Percentiles rank a stretch among this genome's conserved stretches.
phyloP scores from a whole-genome alignment of 2,113 vertebrate genomes.

The Myrmecobius fasciatus region DNA sequence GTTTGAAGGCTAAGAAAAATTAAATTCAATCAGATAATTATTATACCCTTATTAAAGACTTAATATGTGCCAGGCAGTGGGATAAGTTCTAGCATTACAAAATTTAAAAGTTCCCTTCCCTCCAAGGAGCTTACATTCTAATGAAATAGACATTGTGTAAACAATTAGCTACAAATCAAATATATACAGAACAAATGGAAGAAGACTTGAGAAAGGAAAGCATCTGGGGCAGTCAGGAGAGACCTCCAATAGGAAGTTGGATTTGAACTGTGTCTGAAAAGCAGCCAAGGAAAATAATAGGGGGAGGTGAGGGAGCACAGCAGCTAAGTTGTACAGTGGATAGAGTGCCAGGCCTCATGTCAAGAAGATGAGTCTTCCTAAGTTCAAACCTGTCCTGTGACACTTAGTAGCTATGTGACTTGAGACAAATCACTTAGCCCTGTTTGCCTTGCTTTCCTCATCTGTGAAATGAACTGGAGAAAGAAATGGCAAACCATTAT shows the following conservation, averaged over 20 bases:
- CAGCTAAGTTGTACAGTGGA: neutral
- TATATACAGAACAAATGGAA: neutral
- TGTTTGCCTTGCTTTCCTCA: neutral
- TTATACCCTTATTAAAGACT: neutral
- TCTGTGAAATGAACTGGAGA: neutral
- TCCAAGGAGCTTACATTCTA: neutral
- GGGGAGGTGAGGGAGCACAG: neutral
- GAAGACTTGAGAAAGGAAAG: neutral
- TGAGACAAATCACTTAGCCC: neutral
- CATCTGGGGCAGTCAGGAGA: neutral
- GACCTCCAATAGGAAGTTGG: neutral
- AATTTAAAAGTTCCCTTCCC: neutral
- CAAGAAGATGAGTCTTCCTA: neutral
- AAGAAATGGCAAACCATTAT: neutral
- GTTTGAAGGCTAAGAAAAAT: neutral
- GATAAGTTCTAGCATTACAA: neutral
- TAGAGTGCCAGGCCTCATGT: too few relatives aligned
- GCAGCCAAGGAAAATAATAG: neutral
- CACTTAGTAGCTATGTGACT: neutral
- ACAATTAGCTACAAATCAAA: neutral
- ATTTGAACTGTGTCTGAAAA: neutral
- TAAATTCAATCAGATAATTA: neutral
- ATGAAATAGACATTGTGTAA: neutral
- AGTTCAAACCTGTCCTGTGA: neutral
- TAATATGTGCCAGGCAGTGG: neutral